A percentile compares a stretch with the other conserved stretches of the same genome.
These are phyloP conservation scores for Halichondria panicea DNA, from an alignment of 37 sponge, comb jelly and placozoan species.

Conservation along the genomic window DNA sequence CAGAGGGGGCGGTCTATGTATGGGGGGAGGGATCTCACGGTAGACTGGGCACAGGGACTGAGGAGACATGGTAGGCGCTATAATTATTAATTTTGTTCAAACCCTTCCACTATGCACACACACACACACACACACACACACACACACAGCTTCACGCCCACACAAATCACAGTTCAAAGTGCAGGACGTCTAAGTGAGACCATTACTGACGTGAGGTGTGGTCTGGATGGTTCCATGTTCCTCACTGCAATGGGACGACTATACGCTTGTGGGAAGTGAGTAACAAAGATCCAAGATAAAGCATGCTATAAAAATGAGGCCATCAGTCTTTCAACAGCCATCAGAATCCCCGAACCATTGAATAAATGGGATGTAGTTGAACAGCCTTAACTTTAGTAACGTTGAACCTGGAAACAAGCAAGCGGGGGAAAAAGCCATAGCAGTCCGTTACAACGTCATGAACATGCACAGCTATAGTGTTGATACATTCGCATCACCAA, in stretches of 20 bases:
- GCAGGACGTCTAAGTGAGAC: conserved; percentile 30
- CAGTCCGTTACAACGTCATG: too few relatives aligned
- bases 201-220: conserved; percentile 74
- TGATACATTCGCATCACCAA: too few relatives aligned
- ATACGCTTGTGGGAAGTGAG: conserved; percentile 92
- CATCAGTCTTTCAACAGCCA: too few relatives aligned
- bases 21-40: conserved; percentile 89
- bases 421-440: too few relatives aligned
- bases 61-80: conserved; percentile 53
- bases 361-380: too few relatives aligned
- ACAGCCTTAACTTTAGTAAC: too few relatives aligned
- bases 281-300: not conserved
- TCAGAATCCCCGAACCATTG: too few relatives aligned
- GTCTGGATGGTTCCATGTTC: conserved; percentile 92
- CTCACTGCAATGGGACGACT: conserved; percentile 82
- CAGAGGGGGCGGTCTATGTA: conserved; percentile 70
- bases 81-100: not conserved
- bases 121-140: not conserved
- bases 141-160: conserved; percentile 22
- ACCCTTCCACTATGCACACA: not conserved
- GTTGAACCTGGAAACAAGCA: too few relatives aligned
- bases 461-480: too few relatives aligned
- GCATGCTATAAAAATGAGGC: not conserved
- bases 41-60: conserved; percentile 81
- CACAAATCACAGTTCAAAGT: conserved; percentile 30